These are phyloP conservation scores for Ochotona princeps DNA, from an alignment of 2,113 vertebrate species.

Conservation along the genomic window DNA sequence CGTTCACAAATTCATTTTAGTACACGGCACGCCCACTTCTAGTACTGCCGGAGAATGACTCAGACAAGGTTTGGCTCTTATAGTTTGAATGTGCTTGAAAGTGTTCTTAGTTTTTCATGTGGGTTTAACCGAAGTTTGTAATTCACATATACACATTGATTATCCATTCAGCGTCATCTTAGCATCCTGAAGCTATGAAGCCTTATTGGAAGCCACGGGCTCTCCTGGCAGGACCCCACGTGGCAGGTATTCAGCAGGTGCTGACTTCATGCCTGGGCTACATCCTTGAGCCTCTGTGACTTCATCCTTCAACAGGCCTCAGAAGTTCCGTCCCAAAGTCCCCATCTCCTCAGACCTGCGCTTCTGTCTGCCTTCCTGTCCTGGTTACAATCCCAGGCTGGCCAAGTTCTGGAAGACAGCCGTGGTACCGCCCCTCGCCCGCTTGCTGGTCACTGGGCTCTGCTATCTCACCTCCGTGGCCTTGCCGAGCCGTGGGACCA, in stretches of 20 bases:
- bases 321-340: background rate
- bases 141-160: background rate
- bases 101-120: background rate
- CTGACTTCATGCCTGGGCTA: too few relatives aligned
- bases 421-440: rapidly evolving
- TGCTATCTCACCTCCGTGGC: background rate
- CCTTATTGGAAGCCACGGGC: background rate
- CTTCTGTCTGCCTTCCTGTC: background rate
- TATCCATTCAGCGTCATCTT: background rate
- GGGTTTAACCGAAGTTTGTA: background rate
- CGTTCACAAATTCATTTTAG: background rate
- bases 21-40: background rate
- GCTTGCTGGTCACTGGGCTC: too few relatives aligned
- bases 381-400: background rate
- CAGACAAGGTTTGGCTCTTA: background rate
- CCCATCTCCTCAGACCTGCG: background rate
- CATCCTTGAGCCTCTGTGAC: background rate
- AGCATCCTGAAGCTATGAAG: background rate
- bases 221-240: background rate
- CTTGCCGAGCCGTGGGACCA: background rate
- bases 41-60: background rate
- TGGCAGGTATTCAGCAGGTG: too few relatives aligned
- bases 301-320: background rate
- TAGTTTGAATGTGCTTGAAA: background rate
- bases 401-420: background rate